Evolutionary conservation across 2,888 invertebrate species (phyloP).

Genomic region (Ectropis crepuscularia): DNA sequence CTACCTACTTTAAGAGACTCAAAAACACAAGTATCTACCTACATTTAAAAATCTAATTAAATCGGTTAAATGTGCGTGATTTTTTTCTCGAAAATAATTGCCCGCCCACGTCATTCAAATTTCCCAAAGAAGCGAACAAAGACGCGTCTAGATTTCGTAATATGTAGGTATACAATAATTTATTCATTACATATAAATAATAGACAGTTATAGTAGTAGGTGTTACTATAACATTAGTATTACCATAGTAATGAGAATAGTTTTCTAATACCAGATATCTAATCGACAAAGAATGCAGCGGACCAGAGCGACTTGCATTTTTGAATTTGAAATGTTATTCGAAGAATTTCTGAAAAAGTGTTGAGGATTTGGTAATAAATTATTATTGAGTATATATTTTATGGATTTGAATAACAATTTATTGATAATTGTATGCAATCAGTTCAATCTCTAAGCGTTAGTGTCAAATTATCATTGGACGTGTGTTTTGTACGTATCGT

Average conservation of each 20-base stretch:
- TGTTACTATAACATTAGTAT: constrained; percentile 20
- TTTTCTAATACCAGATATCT: constrained; percentile 28
- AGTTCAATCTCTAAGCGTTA: too few species aligned
- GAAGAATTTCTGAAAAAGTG: constrained; percentile 13
- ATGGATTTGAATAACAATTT: not conserved
- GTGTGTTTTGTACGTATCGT: too few species aligned
- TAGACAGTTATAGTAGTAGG: constrained; percentile 25
- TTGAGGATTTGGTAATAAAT: constrained; percentile 5
- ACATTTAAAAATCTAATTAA: not conserved
- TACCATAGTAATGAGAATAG: constrained; percentile 33
- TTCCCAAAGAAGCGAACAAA: constrained; percentile 6
- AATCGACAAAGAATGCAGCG: constrained; percentile 22
- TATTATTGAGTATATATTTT: not conserved
- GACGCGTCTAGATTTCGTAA: constrained; percentile 14
- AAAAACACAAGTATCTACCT: too few species aligned
- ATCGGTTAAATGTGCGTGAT: too few species aligned
- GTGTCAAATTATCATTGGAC: too few species aligned
- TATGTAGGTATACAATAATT: constrained; percentile 27
- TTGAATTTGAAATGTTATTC: constrained; percentile 24
- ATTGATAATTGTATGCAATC: not conserved
- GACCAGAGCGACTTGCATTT: constrained; percentile 7
- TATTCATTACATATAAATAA: constrained; percentile 32
- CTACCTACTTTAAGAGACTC: too few species aligned
- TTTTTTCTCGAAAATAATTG: not conserved
- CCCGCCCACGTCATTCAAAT: not conserved